Conservation (phyloP, 2,113 vertebrate species). For the Turnix velox region DNA sequence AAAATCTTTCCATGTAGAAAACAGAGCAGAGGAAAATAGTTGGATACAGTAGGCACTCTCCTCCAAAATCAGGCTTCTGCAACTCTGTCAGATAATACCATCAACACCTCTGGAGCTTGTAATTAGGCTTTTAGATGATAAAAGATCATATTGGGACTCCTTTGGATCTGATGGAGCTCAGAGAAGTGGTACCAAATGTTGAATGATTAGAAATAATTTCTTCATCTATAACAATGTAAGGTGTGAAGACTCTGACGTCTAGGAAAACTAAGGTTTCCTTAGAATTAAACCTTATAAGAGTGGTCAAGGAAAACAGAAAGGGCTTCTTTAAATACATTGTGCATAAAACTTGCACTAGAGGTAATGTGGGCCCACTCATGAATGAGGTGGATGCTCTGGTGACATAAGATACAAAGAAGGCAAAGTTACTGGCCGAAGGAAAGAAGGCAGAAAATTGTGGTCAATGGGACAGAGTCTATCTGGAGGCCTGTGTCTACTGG, state of each 20-base stretch:
- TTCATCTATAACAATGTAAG: not conserved
- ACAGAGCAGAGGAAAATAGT: not conserved
- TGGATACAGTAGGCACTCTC: not conserved
- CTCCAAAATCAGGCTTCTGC: not conserved
- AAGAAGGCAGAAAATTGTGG: no score
- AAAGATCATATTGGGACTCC: not conserved
- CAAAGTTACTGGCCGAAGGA: no score
- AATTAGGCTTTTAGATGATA: not conserved
- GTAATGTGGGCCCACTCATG: no score
- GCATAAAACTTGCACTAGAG: no score
- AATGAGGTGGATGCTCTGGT: no score
- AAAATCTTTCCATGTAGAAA: not conserved
- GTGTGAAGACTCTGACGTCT: not conserved
- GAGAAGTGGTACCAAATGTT: not conserved
- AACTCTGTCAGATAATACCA: not conserved
- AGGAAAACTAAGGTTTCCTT: no score
- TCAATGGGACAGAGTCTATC: no score
- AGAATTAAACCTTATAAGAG: no score
- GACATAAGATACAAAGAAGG: no score
- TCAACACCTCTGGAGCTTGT: not conserved
- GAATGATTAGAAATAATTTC: not conserved
- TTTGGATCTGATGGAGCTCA: not conserved
- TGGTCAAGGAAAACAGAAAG: no score
- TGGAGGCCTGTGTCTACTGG: no score
- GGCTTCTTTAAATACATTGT: no score